A percentile compares a stretch with the other conserved stretches of the same genome.
Conservation (phyloP, 2,888 invertebrate species). For the Tenthredo mesomela region DNA sequence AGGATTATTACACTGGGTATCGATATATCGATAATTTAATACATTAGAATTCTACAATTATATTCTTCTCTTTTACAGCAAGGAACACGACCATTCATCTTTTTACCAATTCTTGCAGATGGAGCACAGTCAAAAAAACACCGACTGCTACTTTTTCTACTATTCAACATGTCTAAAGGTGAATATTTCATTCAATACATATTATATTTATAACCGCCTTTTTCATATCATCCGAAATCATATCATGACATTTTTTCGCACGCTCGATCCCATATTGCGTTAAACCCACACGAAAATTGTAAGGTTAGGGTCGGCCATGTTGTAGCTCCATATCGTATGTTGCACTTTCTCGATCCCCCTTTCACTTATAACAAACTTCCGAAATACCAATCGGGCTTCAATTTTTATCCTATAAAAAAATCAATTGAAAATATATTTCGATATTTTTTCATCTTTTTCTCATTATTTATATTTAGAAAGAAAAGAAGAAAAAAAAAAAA, state of each 20-base stretch:
- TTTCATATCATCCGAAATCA: neutral
- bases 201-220: neutral
- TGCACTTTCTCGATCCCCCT: constrained; percentile 36
- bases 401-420: neutral
- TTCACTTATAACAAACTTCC: constrained; percentile 15
- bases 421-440: neutral
- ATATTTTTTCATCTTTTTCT: neutral
- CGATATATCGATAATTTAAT: neutral
- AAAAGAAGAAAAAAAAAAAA: neutral
- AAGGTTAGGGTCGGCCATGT: constrained; percentile 73
- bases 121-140: constrained; percentile 88
- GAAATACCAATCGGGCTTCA: neutral
- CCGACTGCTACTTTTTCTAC: constrained; percentile 94
- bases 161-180: constrained; percentile 93
- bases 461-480: too few relatives aligned
- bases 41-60: neutral
- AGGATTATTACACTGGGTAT: neutral
- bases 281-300: constrained; percentile 53
- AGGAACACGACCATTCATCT: constrained; percentile 76
- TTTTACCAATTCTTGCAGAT: constrained; percentile 78
- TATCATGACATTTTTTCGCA: constrained; percentile 21
- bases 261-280: constrained; percentile 63
- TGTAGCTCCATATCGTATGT: constrained; percentile 64
- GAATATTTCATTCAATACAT: constrained; percentile 63
- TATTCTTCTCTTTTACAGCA: constrained; percentile 67